Conservation (phyloP, 2,888 invertebrate genomes). For the Lacanobia oleracea region DNA sequence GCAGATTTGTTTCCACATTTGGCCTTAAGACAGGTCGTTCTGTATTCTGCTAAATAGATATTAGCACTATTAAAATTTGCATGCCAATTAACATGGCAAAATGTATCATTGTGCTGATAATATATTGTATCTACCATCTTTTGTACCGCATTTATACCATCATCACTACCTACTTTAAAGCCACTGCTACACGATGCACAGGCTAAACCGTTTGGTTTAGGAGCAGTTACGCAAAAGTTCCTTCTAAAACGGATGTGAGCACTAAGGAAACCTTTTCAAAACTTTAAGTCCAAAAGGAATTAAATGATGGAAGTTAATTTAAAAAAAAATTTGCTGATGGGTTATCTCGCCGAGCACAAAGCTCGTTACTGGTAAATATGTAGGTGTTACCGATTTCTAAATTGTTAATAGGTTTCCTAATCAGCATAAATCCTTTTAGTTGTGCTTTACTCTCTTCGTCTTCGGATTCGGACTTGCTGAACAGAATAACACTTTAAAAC, state of each 20-base stretch:
- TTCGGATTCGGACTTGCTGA: neutral
- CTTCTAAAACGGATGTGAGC: neutral
- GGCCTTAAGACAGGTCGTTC: neutral
- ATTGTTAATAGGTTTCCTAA: neutral
- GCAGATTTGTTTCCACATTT: neutral
- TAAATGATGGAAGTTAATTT: neutral
- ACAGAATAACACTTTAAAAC: constrained; percentile 11
- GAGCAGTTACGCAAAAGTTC: neutral
- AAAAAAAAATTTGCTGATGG: neutral
- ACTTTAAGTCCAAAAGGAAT: neutral
- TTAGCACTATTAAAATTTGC: no score
- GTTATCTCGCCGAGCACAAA: neutral
- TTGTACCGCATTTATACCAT: no score
- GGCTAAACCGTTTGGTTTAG: no score
- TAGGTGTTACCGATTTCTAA: neutral
- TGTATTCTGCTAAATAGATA: no score
- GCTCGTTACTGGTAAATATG: neutral
- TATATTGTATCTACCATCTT: no score
- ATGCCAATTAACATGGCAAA: no score
- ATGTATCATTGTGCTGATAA: no score
- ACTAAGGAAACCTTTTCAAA: neutral
- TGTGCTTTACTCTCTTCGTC: neutral
- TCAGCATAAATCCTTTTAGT: neutral
- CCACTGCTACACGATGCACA: no score
- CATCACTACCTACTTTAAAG: no score